Conservation (phyloP, 53 echinoderm and acorn worm species). For the Stichopus horrens region DNA sequence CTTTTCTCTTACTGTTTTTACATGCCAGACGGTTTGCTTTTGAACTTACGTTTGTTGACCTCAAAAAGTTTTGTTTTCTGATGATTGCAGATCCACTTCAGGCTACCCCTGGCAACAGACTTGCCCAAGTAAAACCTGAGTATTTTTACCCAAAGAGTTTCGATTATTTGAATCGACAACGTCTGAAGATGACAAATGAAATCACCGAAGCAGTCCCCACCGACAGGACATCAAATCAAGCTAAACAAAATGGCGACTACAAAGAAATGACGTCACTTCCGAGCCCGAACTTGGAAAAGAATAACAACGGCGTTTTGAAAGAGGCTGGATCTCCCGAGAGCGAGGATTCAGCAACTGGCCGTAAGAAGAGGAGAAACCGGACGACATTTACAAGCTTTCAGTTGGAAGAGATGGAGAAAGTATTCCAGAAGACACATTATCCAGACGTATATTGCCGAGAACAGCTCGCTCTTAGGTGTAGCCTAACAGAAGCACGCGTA, state of each 20-base stretch:
- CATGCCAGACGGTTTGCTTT: neutral
- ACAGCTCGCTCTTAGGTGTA: slow-evolving; percentile 87
- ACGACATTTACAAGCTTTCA: slow-evolving; percentile 96
- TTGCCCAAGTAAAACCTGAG: neutral
- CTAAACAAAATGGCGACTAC: slow-evolving; percentile 24
- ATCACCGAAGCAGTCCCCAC: slow-evolving; percentile 1
- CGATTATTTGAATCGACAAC: neutral
- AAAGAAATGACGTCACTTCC: slow-evolving; percentile 55
- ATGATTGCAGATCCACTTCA: neutral
- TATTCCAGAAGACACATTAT: slow-evolving; percentile 98
- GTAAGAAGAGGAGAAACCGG: slow-evolving; percentile 90
- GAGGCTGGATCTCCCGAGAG: slow-evolving; percentile 56
- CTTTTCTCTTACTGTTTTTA: no score
- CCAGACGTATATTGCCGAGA: slow-evolving; percentile 96
- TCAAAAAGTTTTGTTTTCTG: neutral
- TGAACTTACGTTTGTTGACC: neutral
- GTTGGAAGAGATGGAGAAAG: slow-evolving; percentile 96
- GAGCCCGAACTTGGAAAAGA: slow-evolving; percentile 50
- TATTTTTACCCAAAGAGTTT: neutral
- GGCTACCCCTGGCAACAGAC: neutral
- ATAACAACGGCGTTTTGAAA: slow-evolving; percentile 53
- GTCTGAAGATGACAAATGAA: slow-evolving; percentile 25
- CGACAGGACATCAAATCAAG: neutral
- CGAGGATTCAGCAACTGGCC: slow-evolving; percentile 64
- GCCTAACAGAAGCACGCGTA: slow-evolving; percentile 92